Conservation (phyloP, 2,113 vertebrate genomes). For the Austrofundulus limnaeus region DNA sequence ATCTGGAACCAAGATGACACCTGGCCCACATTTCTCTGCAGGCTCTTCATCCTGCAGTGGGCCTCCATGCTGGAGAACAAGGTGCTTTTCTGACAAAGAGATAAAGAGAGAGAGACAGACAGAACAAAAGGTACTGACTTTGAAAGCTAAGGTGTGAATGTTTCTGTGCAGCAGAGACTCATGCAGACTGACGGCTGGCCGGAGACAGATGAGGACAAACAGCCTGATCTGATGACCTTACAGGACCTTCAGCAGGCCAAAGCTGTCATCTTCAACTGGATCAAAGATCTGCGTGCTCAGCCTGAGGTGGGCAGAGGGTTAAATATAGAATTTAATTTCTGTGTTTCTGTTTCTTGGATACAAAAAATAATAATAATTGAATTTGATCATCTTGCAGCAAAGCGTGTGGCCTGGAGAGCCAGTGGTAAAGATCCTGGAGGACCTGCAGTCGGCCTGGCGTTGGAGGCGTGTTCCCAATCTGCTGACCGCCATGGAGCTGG, state of each 20-base stretch:
- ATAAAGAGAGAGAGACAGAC: neutral
- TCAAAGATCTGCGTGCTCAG: conserved; percentile 73
- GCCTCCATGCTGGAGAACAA: conserved; percentile 78
- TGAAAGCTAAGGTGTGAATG: neutral
- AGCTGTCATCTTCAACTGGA: conserved; percentile 70
- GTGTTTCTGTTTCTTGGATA: no score
- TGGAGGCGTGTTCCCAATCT: conserved; percentile 71
- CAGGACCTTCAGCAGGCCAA: conserved; percentile 66
- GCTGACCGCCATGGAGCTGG: conserved; percentile 76
- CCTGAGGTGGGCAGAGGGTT: conserved; percentile 76
- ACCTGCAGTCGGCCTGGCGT: conserved; percentile 77
- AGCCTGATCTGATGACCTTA: conserved; percentile 43
- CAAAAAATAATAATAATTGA: no score
- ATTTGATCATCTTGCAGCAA: conserved; percentile 58
- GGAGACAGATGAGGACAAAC: conserved; percentile 54
- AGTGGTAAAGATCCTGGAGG: conserved; percentile 72
- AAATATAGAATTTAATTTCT: neutral
- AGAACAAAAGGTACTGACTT: neutral
- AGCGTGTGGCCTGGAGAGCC: conserved; percentile 79
- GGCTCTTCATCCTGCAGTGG: conserved; percentile 75
- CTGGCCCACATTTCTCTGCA: conserved; percentile 76
- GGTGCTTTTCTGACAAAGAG: conserved; percentile 49
- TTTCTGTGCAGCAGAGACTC: conserved; percentile 66
- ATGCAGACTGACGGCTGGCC: conserved; percentile 76
- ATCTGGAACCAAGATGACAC: conserved; percentile 75